Evolutionary conservation across 2,888 invertebrate genomes (phyloP).

Genomic region (Allacma fusca): DNA sequence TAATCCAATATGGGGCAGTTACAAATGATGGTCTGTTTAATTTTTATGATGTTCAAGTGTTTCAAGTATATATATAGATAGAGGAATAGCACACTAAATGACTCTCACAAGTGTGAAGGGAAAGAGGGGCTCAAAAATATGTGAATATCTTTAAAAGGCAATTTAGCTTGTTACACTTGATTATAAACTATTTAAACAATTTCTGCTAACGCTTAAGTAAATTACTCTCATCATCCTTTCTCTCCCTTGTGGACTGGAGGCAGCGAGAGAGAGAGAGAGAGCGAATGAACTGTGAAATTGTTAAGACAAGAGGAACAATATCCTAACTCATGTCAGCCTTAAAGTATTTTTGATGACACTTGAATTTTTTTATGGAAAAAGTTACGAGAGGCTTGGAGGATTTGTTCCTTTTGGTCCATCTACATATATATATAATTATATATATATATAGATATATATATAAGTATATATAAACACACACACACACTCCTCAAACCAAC

Average conservation of each 20-base stretch:
- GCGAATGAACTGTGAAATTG: slow-evolving; percentile 1
- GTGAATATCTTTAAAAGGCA: slow-evolving; percentile 20
- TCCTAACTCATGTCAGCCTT: not conserved
- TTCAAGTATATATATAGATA: slow-evolving; percentile 11
- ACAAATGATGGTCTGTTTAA: slow-evolving; percentile 21
- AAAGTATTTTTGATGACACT: slow-evolving; percentile 8
- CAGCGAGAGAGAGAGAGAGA: not conserved
- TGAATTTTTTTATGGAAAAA: slow-evolving; percentile 3
- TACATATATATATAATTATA: not conserved
- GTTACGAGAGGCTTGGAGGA: not conserved
- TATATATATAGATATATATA: not conserved
- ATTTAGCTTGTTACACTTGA: slow-evolving; percentile 33
- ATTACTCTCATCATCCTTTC: not conserved
- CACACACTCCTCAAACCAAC: not conserved
- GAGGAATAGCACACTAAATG: too few relatives aligned
- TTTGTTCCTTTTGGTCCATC: not conserved
- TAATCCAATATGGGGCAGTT: not conserved
- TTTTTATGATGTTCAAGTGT: slow-evolving; percentile 28
- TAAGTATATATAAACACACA: too few relatives aligned
- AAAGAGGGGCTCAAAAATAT: not conserved
- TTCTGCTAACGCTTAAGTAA: not conserved
- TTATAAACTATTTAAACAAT: slow-evolving; percentile 24
- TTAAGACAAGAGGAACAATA: slow-evolving; percentile 16
- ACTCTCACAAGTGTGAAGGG: not conserved
- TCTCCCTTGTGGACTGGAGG: not conserved